These are phyloP conservation scores for Nycticryphes semicollaris DNA, from an alignment of 2,113 vertebrate genomes.

Conservation along the genomic window DNA sequence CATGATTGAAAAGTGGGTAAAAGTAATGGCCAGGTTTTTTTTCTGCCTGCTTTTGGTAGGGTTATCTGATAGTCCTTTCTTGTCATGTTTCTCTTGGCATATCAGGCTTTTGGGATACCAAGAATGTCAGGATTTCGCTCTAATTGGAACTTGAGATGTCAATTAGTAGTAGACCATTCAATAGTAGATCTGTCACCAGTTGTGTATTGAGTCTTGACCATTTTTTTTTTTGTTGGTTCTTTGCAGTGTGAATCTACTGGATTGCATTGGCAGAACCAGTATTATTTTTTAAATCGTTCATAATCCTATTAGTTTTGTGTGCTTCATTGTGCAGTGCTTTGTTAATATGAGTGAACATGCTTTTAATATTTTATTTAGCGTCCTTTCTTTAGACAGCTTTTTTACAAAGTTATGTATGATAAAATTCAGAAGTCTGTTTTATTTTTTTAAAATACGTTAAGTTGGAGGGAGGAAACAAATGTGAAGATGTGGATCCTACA, in stretches of 20 bases:
- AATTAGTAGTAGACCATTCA: background rate
- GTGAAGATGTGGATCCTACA: rapidly evolving
- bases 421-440: background rate
- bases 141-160: background rate
- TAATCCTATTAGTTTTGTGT: background rate
- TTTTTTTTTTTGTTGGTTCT: background rate
- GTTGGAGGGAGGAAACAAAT: background rate
- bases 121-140: background rate
- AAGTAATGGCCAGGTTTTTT: background rate
- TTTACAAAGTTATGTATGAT: background rate
- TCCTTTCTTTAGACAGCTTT: background rate
- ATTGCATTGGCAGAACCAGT: background rate
- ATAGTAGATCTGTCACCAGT: background rate
- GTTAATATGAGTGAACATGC: background rate
- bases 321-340: background rate
- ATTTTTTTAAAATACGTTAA: background rate
- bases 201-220: background rate
- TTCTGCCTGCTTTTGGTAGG: background rate
- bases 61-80: background rate
- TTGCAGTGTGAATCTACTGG: background rate
- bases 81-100: background rate
- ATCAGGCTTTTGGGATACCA: background rate
- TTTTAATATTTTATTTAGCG: background rate
- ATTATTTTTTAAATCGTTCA: background rate
- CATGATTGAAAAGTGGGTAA: background rate